Evolutionary conservation across 2,797 vertebrate genomes (phyloP).

Genomic region (Bradypodion ventrale): DNA sequence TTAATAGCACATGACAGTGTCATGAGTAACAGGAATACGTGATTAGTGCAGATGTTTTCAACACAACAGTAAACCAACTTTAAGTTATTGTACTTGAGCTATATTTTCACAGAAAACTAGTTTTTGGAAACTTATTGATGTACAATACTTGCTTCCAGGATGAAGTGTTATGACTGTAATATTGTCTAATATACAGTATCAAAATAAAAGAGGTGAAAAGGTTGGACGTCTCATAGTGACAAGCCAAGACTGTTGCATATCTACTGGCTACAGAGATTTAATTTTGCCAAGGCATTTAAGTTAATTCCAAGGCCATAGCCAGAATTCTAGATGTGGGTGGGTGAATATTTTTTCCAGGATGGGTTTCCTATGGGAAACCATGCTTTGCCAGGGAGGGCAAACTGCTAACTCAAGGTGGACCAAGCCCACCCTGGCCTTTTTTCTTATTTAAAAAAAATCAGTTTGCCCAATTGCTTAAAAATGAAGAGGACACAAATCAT

Average conservation of each 20-base stretch:
- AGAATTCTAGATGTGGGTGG: too few relatives aligned
- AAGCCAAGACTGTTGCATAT: slow-evolving; percentile 26
- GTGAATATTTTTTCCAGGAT: too few relatives aligned
- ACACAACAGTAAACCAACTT: slow-evolving; percentile 47
- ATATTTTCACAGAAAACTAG: slow-evolving; percentile 52
- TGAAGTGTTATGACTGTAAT: slow-evolving; percentile 65
- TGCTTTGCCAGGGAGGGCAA: too few relatives aligned
- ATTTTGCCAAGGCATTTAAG: slow-evolving; percentile 28
- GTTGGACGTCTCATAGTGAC: slow-evolving; percentile 36
- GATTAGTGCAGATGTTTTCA: slow-evolving; percentile 38
- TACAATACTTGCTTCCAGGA: slow-evolving; percentile 46
- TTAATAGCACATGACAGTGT: slow-evolving; percentile 47
- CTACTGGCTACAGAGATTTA: background rate
- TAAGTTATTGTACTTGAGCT: slow-evolving; percentile 55
- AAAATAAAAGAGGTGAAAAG: slow-evolving; percentile 62
- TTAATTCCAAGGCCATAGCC: too few relatives aligned
- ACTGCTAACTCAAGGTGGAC: too few relatives aligned
- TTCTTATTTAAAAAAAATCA: too few relatives aligned
- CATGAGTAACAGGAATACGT: slow-evolving; percentile 33
- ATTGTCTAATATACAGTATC: slow-evolving; percentile 63
- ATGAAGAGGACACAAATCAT: too few relatives aligned
- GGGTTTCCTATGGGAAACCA: too few relatives aligned
- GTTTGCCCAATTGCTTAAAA: too few relatives aligned
- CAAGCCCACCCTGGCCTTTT: too few relatives aligned
- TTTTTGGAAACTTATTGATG: slow-evolving; percentile 54